These are phyloP conservation scores for Chrysopa pallens DNA, from an alignment of 1,140 invertebrate genomes.

Conservation along the genomic window DNA sequence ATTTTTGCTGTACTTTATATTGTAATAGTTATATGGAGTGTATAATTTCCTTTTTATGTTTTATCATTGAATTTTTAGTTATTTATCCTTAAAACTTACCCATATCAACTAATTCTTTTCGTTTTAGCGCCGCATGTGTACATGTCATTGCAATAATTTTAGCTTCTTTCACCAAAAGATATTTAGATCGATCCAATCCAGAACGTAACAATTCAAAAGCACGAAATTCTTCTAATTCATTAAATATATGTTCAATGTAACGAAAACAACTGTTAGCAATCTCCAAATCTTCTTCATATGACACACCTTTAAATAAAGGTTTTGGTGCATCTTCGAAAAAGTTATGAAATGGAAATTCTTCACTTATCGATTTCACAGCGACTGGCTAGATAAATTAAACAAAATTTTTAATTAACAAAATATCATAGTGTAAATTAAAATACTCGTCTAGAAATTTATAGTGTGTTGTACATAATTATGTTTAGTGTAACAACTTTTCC, in stretches of 20 bases:
- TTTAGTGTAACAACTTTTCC: too few relatives aligned
- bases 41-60: too few relatives aligned
- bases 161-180: slow-evolving; percentile 94
- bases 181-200: slow-evolving; percentile 88
- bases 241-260: slow-evolving; percentile 92
- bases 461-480: too few relatives aligned
- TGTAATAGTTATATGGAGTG: too few relatives aligned
- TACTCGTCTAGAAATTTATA: too few relatives aligned
- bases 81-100: slow-evolving; percentile 31
- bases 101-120: slow-evolving; percentile 89
- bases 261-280: slow-evolving; percentile 86
- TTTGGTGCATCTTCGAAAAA: slow-evolving; percentile 88
- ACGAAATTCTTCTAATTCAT: slow-evolving; percentile 92
- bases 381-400: slow-evolving; percentile 17
- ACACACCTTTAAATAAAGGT: slow-evolving; percentile 69
- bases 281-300: slow-evolving; percentile 74
- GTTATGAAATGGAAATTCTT: slow-evolving; percentile 81
- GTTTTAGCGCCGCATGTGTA: slow-evolving; percentile 94
- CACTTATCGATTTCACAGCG: slow-evolving; percentile 28
- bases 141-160: slow-evolving; percentile 99
- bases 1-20: too few relatives aligned
- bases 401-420: too few relatives aligned
- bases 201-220: slow-evolving; percentile 93
- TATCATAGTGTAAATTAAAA: too few relatives aligned
- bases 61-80: too few relatives aligned